Conservation (phyloP, 1,140 invertebrate genomes). For the Drosophila teissieri region DNA sequence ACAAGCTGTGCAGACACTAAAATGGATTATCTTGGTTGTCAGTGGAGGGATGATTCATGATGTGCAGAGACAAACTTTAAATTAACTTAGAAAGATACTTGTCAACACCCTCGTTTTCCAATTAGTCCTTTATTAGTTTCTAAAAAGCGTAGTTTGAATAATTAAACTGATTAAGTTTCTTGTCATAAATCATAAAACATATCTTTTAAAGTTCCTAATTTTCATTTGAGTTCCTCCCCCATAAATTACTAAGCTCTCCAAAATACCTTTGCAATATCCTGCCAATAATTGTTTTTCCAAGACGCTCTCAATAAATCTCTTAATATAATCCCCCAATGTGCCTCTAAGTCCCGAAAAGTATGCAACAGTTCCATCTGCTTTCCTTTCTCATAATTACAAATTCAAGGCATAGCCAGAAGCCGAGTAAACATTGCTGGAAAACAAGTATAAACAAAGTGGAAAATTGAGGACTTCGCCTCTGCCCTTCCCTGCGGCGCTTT, state of each 20-base stretch:
- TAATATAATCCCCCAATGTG: conserved; percentile 11
- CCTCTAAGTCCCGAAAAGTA: conserved; percentile 5
- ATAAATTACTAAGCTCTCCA: neutral
- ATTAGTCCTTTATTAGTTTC: too few relatives aligned
- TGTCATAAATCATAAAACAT: too few relatives aligned
- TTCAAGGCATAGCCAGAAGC: conserved; percentile 43
- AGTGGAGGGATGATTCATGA: conserved; percentile 13
- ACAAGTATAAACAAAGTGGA: conserved; percentile 42
- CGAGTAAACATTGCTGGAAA: conserved; percentile 51
- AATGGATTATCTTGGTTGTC: conserved; percentile 10
- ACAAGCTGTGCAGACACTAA: conserved; percentile 11
- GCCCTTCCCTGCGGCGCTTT: conserved; percentile 23
- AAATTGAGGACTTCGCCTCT: conserved; percentile 26
- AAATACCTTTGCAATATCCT: neutral
- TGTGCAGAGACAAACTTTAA: neutral
- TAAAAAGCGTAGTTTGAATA: too few relatives aligned
- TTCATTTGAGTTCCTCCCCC: too few relatives aligned
- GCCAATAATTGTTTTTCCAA: conserved; percentile 13
- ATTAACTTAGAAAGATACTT: neutral
- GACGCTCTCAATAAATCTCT: conserved; percentile 7
- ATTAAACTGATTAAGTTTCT: too few relatives aligned
- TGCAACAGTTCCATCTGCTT: conserved; percentile 35
- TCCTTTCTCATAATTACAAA: conserved; percentile 25
- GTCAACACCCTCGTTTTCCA: too few relatives aligned
- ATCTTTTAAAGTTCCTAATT: too few relatives aligned